A percentile compares a stretch with the other conserved stretches of the same genome.
Evolutionary conservation across 2,113 vertebrate species (phyloP).

Genomic region (Hepsetus odoe): DNA sequence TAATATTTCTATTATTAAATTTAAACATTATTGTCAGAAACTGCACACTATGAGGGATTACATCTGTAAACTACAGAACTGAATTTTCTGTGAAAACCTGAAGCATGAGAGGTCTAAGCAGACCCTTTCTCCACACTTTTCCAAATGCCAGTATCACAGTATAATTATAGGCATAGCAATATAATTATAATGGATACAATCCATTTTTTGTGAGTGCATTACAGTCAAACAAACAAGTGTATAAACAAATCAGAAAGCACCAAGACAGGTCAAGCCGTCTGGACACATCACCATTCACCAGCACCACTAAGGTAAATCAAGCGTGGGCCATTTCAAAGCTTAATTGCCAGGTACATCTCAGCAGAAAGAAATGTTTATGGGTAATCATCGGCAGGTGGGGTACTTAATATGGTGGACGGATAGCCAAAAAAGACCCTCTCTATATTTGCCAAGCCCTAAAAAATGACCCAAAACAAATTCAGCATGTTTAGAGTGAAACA

Average conservation of each 20-base stretch:
- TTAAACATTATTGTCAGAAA: too few species aligned
- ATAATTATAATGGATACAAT: constrained; percentile 40
- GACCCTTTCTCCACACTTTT: neutral
- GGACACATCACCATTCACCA: constrained; percentile 68
- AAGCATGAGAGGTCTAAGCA: neutral
- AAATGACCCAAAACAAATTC: constrained; percentile 42
- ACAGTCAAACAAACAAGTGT: constrained; percentile 44
- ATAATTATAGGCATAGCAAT: constrained; percentile 29
- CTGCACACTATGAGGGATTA: too few species aligned
- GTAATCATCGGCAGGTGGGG: constrained; percentile 75
- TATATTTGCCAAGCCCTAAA: constrained; percentile 49
- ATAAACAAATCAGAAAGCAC: constrained; percentile 54
- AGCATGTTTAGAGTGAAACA: constrained; percentile 17
- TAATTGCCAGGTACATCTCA: constrained; percentile 74
- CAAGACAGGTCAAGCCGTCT: constrained; percentile 47
- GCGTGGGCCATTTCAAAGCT: constrained; percentile 75
- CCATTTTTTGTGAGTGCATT: constrained; percentile 17
- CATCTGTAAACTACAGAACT: neutral
- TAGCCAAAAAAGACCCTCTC: constrained; percentile 46
- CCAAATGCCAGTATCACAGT: constrained; percentile 30
- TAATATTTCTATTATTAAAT: too few species aligned
- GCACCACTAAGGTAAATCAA: constrained; percentile 74
- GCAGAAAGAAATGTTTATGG: constrained; percentile 73
- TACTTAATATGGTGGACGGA: constrained; percentile 55
- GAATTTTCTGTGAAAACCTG: neutral